Evolutionary conservation across 1,140 invertebrate genomes (phyloP).

Genomic region (Bacillus rossius): DNA sequence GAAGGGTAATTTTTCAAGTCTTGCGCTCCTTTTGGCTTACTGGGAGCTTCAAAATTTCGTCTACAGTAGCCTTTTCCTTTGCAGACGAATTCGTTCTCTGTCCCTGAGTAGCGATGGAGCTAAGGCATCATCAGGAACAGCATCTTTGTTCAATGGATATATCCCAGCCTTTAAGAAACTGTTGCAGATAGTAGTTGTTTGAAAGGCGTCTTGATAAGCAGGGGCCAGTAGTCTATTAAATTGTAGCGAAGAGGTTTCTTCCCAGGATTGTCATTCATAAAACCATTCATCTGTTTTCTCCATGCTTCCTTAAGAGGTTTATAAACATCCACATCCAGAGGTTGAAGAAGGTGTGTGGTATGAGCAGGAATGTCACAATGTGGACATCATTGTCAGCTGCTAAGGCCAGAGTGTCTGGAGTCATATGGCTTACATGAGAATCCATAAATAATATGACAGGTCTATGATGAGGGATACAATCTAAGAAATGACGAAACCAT

Average conservation of each 20-base stretch:
- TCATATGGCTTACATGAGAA: neutral
- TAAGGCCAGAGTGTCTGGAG: neutral
- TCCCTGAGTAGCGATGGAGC: neutral
- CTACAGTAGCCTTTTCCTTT: too few relatives aligned
- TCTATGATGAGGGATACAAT: neutral
- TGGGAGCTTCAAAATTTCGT: too few relatives aligned
- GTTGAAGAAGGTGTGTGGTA: too few relatives aligned
- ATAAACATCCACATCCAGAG: neutral
- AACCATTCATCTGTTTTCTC: neutral
- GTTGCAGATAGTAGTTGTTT: too few relatives aligned
- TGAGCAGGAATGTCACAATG: neutral
- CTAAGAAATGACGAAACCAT: conserved; percentile 31
- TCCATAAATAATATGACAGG: too few relatives aligned
- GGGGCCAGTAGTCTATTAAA: neutral
- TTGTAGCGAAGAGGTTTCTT: too few relatives aligned
- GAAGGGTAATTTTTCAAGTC: too few relatives aligned
- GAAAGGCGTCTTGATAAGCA: neutral
- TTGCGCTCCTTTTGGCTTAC: too few relatives aligned
- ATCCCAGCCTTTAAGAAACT: neutral
- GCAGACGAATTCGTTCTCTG: too few relatives aligned
- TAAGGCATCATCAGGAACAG: neutral
- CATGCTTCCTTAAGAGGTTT: neutral
- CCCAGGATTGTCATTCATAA: neutral
- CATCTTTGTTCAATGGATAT: too few relatives aligned
- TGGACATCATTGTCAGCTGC: neutral